Base-by-base conservation (phyloP, 2,888 invertebrate species). In the Macaria liturata region DNA sequence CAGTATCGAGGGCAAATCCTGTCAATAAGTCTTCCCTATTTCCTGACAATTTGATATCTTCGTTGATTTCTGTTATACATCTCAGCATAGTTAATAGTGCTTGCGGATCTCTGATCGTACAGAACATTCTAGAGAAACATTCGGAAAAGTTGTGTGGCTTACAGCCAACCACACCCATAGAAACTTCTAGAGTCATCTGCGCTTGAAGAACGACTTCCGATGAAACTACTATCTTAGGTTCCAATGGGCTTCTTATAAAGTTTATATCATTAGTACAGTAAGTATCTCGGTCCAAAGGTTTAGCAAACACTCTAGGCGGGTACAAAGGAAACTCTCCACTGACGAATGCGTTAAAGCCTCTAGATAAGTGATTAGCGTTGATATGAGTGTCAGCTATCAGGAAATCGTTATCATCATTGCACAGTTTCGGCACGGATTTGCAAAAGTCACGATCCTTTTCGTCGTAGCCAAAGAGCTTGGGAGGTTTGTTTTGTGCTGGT, bases 221-320 rank as follows among this genome's bases (percentile, higher is more conserved):
- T 43, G 78, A 80, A 32, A 90, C 76, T 2, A 80, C 46, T 40
- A 80, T 50, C 8, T 72, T 57, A 0, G 84, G 80, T 32, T 54
- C 67, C 0, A 77, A n/a, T 3, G 68, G 57, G 20, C 57, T 56
- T 68, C 78, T 70, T 7, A 87, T 71, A 37, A 66, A 77, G 69
- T 91, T 90, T 4, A 88, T 74, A 62, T 90, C 88, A 61, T 90
- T 91, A 3, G 89, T 88, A 61, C 89, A 90, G 50, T 75, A 66
- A 20, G 62, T 67, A 66, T 84, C 80, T 43, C 87, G 78, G 9
- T 71, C 66, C 42, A 75, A 55, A 4, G 49, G 48, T 4, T 50
- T 61, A 4, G 78, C 56, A 9, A 61, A 59, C n/a, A 62, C 45
- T 57, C 61, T 69, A 9, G 81, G 80, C 45, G 91, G 88, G 62